Conservation (phyloP, 2,888 invertebrate species). For the Calameuta filiformis region DNA sequence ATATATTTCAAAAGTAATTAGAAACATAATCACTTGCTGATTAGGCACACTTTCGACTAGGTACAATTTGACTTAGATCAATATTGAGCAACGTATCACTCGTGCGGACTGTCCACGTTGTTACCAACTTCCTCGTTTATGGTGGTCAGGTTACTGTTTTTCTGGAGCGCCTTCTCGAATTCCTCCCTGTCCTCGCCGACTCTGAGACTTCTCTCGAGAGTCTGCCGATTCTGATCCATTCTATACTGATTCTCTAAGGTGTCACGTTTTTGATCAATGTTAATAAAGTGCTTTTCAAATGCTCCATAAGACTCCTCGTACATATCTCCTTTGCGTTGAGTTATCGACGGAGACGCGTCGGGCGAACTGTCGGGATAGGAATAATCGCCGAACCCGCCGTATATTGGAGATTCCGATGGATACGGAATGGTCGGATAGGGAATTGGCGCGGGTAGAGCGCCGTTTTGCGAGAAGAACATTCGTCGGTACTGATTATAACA, state of each 20-base stretch:
- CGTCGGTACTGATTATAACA: constrained; percentile 52
- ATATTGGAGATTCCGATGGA: constrained; percentile 49
- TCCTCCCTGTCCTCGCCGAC: constrained; percentile 23
- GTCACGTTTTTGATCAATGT: constrained; percentile 35
- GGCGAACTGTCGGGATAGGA: constrained; percentile 50
- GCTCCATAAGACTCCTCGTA: constrained; percentile 36
- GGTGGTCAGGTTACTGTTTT: constrained; percentile 47
- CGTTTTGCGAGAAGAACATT: constrained; percentile 48
- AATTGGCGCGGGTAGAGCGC: constrained; percentile 35
- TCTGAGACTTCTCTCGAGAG: constrained; percentile 39
- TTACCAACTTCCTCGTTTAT: constrained; percentile 51
- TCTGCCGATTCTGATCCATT: constrained; percentile 43
- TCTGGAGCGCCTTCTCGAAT: constrained; percentile 26
- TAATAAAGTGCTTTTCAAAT: constrained; percentile 42
- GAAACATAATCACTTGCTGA: constrained; percentile 10
- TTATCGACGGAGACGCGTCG: constrained; percentile 48
- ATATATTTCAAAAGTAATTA: not conserved
- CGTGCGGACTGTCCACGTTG: constrained; percentile 43
- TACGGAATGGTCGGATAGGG: constrained; percentile 46
- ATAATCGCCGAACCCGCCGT: constrained; percentile 51
- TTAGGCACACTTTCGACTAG: constrained; percentile 35
- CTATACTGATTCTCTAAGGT: constrained; percentile 38
- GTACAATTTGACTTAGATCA: constrained; percentile 31
- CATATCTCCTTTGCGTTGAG: constrained; percentile 39
- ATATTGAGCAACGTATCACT: constrained; percentile 34